Percentiles rank a stretch among this genome's conserved stretches.
phyloP scores from a whole-genome alignment of 1,140 invertebrate genomes.

The Bicyclus anynana region DNA sequence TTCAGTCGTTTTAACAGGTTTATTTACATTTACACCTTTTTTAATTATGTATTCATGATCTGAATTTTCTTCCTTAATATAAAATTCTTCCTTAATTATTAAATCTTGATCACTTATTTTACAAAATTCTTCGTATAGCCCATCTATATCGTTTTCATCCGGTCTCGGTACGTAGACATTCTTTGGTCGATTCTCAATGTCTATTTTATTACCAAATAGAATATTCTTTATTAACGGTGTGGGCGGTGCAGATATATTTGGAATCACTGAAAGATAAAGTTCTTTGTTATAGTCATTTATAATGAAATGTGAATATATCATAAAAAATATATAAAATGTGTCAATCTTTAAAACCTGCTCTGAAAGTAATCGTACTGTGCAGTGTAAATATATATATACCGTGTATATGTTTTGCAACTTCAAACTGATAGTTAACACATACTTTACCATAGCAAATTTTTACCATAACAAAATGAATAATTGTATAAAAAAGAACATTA shows the following conservation, averaged over 20 bases:
- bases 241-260: slow-evolving; percentile 31
- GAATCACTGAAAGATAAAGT: slow-evolving; percentile 36
- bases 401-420: too few species aligned
- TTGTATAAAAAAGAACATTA: too few species aligned
- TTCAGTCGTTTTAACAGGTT: not conserved
- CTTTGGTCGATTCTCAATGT: slow-evolving; percentile 4
- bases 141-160: slow-evolving; percentile 33
- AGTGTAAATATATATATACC: too few species aligned
- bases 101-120: slow-evolving; percentile 12
- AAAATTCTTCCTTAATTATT: slow-evolving; percentile 8
- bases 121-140: slow-evolving; percentile 46
- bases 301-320: too few species aligned
- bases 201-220: slow-evolving; percentile 49
- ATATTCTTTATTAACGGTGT: slow-evolving; percentile 60
- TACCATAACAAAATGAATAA: too few species aligned
- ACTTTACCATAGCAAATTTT: too few species aligned
- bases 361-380: too few species aligned
- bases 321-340: too few species aligned
- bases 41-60: slow-evolving; percentile 4
- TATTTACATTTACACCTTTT: not conserved
- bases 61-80: slow-evolving; percentile 8
- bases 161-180: not conserved
- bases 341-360: too few species aligned
- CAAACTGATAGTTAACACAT: too few species aligned
- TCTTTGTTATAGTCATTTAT: too few species aligned